These are phyloP conservation scores for Scalopus aquaticus DNA, from an alignment of 2,113 vertebrate species.

Conservation along the genomic window DNA sequence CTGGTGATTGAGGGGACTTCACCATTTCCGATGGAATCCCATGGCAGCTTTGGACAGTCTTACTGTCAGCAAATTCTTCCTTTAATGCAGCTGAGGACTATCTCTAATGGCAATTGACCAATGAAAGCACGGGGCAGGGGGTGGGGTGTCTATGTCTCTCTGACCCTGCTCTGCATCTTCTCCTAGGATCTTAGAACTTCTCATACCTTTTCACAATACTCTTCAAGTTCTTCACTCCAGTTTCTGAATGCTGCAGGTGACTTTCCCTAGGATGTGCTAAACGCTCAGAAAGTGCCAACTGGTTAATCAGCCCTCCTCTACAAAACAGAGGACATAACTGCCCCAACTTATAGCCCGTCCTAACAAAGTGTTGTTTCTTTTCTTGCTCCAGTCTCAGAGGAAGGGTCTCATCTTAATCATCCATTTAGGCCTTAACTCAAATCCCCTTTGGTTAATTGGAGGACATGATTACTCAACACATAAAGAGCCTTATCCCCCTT, in stretches of 20 bases:
- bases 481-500: not conserved
- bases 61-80: constrained; percentile 53
- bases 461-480: not conserved
- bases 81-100: not conserved
- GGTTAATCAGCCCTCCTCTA: not conserved
- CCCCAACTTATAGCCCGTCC: not conserved
- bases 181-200: not conserved
- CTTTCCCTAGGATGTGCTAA: not conserved
- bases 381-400: not conserved
- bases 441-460: not conserved
- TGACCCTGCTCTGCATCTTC: not conserved
- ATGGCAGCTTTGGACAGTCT: not conserved
- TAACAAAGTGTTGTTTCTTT: not conserved
- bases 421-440: not conserved
- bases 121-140: not conserved
- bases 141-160: not conserved
- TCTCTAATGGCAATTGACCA: not conserved
- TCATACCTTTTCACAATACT: not conserved
- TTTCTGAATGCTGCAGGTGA: not conserved
- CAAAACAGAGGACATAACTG: not conserved
- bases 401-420: not conserved
- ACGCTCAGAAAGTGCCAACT: not conserved
- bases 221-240: not conserved
- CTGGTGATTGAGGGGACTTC: not conserved
- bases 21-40: not conserved